Evolutionary conservation across 2,888 invertebrate species (phyloP), one percentile per base, ranked within the genome.

Genomic region (Molanna angustata): DNA sequence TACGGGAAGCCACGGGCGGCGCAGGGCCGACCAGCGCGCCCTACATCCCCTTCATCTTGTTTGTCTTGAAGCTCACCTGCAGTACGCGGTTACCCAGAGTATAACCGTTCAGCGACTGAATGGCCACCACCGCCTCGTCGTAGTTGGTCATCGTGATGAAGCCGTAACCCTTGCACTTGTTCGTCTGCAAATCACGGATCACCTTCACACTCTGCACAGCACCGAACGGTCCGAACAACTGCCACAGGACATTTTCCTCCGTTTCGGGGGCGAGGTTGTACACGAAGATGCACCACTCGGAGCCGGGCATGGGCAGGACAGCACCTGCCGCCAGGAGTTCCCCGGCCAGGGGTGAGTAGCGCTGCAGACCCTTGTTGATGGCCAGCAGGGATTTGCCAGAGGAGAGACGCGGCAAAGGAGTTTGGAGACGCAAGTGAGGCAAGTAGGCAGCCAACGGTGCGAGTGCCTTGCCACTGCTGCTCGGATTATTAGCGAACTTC

Each of bases 121-220:
- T 93, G 61, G 94, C 94, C 62, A 91, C 88, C 61, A 92, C 84
- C 21, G 94, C 91, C 72, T 94, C 94, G 73, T 94, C 92, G 78
- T 94, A 94, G 75, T 92, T 91, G 67, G 92, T 92, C 94, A 94
- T 94, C 60, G 93, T 93, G 63, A 94, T 92, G 73, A 94, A 93
- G 54, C 93, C 94, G 73, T 93, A 94, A 63, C 94, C 94, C 76
- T 93, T 94, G 82, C 94, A 94, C 75, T 94, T 94, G 80, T 90
- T 90, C 62, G 92, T 91, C 73, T 90, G 88, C 65, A 90, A 82
- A 78, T 94, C 94, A 65, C 93, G 85, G 66, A 94, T 91, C 64
- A 94, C 92, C 76, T 94, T 94, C 58, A 94, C 93, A 73, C 88
- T 90, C 73, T 92, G 89, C 62, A 94, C 93, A 62, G 93, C 93